These are phyloP conservation scores for Neodiprion pinetum DNA, from an alignment of 1,140 invertebrate species.

Conservation along the genomic window DNA sequence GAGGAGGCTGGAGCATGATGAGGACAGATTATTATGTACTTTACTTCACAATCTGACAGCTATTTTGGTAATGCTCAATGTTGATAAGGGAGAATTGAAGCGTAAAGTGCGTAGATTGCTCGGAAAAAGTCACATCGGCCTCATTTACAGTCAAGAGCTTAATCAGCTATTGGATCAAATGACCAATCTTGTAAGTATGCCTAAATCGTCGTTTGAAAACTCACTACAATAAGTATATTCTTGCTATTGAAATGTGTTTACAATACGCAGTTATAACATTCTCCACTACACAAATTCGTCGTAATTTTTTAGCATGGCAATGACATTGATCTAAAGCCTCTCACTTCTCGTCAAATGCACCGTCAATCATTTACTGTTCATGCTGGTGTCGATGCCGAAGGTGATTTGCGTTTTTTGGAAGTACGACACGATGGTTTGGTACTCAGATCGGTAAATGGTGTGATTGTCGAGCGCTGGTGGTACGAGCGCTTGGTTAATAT, in stretches of 20 bases:
- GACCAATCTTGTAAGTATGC: constrained; percentile 82
- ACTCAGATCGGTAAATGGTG: constrained; percentile 88
- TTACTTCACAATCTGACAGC: constrained; percentile 96
- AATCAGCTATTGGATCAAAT: constrained; percentile 97
- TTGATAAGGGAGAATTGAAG: constrained; percentile 85
- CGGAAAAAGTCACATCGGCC: constrained; percentile 97
- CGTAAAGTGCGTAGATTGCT: constrained; percentile 92
- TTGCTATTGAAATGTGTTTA: not conserved
- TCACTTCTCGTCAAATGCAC: constrained; percentile 90
- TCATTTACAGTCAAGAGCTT: constrained; percentile 97
- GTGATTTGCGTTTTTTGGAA: constrained; percentile 95
- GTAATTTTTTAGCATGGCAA: constrained; percentile 82
- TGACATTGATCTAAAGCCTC: constrained; percentile 94
- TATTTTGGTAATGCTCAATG: constrained; percentile 94
- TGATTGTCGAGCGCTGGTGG: constrained; percentile 98
- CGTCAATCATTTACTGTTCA: constrained; percentile 98
- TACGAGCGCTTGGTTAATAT: constrained; percentile 99
- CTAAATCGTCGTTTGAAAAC: constrained; percentile 13
- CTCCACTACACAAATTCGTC: constrained; percentile 11
- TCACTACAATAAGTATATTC: constrained; percentile 8
- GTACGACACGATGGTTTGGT: constrained; percentile 98
- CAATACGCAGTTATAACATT: constrained; percentile 12
- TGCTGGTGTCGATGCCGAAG: constrained; percentile 87
- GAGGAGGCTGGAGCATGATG: constrained; percentile 96
- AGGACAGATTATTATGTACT: constrained; percentile 94